Evolutionary conservation across 2,113 vertebrate genomes (phyloP).

Genomic region (Corythaeola cristata): DNA sequence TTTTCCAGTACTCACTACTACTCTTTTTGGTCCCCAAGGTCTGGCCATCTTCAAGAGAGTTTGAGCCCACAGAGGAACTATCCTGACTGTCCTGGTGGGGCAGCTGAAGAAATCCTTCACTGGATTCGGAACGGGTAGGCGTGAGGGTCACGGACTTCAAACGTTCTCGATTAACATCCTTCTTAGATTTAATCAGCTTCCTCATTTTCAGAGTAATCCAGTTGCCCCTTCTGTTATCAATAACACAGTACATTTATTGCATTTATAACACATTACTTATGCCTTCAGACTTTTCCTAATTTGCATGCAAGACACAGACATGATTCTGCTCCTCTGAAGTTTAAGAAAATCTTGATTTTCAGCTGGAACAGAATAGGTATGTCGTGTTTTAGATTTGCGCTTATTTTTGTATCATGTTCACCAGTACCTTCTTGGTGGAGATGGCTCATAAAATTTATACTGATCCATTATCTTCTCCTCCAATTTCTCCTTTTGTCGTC

Average conservation of each 20-base stretch:
- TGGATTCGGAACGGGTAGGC: conserved; percentile 89
- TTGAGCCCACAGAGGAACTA: conserved; percentile 95
- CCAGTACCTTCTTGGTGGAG: conserved; percentile 91
- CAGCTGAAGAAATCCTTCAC: conserved; percentile 88
- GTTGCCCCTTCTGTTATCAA: conserved; percentile 88
- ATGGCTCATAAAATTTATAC: conserved; percentile 98
- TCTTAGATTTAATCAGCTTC: conserved; percentile 96
- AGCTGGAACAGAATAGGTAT: not conserved
- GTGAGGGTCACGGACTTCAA: conserved; percentile 90
- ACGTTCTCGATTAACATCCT: conserved; percentile 86
- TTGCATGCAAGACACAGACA: not conserved
- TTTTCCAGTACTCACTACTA: conserved; percentile 87
- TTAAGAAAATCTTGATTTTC: not conserved
- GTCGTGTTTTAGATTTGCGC: not conserved
- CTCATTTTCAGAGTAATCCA: conserved; percentile 99
- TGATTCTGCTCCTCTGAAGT: not conserved
- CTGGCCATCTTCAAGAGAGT: conserved; percentile 93
- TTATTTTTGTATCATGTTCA: not conserved
- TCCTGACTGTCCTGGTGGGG: conserved; percentile 92
- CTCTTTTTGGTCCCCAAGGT: conserved; percentile 87
- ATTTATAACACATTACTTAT: not conserved
- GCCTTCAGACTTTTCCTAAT: not conserved
- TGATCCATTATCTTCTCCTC: conserved; percentile 99
- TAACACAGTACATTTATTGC: conserved; percentile 3
- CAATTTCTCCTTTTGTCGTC: conserved; percentile 96